phyloP scores from a whole-genome alignment of 2,113 vertebrate genomes.

The Falco punctatus region DNA sequence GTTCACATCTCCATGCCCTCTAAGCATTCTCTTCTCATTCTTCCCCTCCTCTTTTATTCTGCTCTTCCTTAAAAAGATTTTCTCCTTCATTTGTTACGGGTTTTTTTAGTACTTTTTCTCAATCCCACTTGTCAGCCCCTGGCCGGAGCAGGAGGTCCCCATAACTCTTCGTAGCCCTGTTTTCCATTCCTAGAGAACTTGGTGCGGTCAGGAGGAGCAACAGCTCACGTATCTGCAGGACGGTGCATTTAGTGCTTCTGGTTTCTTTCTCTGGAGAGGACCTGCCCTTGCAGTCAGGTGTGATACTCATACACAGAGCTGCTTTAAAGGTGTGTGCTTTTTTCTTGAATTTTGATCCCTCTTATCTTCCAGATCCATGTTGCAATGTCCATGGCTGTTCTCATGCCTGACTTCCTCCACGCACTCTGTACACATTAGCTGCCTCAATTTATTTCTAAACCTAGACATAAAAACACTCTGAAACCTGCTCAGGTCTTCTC shows the following conservation, averaged over 20 bases:
- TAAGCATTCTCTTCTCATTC: neutral
- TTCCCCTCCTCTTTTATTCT: neutral
- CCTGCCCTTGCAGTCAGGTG: neutral
- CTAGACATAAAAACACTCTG: neutral
- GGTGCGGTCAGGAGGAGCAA: neutral
- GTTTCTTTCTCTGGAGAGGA: neutral
- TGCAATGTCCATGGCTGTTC: neutral
- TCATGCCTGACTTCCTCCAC: neutral
- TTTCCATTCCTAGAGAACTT: neutral
- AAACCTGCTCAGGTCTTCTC: neutral
- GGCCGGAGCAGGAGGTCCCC: neutral
- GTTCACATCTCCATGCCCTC: neutral
- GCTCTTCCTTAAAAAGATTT: neutral
- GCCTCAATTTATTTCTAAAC: conserved; percentile 26
- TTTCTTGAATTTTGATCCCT: neutral
- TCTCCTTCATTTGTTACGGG: neutral
- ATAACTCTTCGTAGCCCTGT: neutral
- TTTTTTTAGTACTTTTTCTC: neutral
- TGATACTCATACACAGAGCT: neutral
- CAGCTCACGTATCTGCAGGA: accelerated
- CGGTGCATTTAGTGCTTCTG: neutral
- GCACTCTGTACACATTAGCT: neutral
- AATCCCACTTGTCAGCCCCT: neutral
- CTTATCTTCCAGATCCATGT: neutral
- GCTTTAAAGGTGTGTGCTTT: neutral